Evolutionary conservation across 2,113 vertebrate genomes (phyloP).

Genomic region (Phalacrocorax brasilianus): DNA sequence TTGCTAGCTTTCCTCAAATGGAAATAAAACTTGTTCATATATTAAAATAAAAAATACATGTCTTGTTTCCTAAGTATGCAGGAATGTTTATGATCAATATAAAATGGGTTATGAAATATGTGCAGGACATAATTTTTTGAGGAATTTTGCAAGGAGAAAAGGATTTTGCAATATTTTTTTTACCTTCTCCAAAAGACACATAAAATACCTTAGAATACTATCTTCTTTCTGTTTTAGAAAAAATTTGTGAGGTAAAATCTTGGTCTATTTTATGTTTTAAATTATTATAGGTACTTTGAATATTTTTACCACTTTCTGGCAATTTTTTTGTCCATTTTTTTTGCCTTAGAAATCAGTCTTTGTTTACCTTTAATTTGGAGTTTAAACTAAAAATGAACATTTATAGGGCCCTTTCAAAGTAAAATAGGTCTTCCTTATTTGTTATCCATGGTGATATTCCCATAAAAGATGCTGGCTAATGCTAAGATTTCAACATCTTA

Average conservation of each 20-base stretch:
- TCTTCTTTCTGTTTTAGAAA: not conserved
- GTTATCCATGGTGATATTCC: not conserved
- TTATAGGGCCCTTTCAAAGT: not conserved
- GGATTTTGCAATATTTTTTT: not conserved
- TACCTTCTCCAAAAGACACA: not conserved
- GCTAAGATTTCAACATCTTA: not conserved
- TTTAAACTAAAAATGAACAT: not conserved
- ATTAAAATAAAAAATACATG: not conserved
- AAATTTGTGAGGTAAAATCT: not conserved
- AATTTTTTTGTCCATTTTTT: not conserved
- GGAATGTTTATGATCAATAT: not conserved
- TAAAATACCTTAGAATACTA: not conserved
- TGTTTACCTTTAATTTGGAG: not conserved
- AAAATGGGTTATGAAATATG: not conserved
- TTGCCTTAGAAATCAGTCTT: not conserved
- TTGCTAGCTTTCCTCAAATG: not conserved
- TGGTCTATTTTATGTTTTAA: not conserved
- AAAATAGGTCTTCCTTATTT: not conserved
- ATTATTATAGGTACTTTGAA: not conserved
- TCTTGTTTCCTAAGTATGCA: not conserved
- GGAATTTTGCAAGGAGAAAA: not conserved
- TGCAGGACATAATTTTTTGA: not conserved
- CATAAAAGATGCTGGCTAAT: not conserved
- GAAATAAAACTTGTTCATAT: not conserved
- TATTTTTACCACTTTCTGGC: not conserved